phyloP scores from a whole-genome alignment of 2,797 vertebrate genomes.

The Crocidura indochinensis region DNA sequence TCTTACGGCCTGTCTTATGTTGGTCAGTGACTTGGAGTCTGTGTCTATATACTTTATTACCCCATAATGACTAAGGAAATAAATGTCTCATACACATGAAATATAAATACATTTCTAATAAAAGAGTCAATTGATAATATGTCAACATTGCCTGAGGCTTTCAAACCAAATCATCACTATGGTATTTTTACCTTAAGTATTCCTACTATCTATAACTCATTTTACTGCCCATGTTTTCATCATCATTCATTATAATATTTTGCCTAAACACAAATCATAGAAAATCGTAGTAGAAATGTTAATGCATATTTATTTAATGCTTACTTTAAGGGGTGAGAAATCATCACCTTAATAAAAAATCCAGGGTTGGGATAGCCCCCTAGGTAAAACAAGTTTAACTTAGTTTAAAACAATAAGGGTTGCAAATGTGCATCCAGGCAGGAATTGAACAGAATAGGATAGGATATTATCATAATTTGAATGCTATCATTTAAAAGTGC shows the following conservation, averaged over 20 bases:
- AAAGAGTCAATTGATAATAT: conserved; percentile 40
- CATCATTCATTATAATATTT: conserved; percentile 10
- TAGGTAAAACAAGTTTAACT: too few relatives aligned
- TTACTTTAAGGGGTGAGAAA: conserved; percentile 17
- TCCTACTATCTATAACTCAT: background rate
- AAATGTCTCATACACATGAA: conserved; percentile 2
- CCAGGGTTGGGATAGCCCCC: too few relatives aligned
- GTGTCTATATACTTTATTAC: conserved; percentile 34
- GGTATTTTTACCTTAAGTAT: background rate
- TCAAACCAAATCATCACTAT: conserved; percentile 45
- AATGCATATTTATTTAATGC: conserved; percentile 22
- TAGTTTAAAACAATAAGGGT: too few relatives aligned
- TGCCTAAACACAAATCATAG: conserved; percentile 10
- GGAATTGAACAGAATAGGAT: too few relatives aligned
- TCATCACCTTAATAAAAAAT: too few relatives aligned
- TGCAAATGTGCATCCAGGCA: too few relatives aligned
- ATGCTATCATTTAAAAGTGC: too few relatives aligned
- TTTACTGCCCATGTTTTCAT: background rate
- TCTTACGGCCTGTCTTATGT: background rate
- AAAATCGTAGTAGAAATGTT: background rate
- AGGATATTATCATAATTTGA: too few relatives aligned
- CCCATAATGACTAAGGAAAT: background rate
- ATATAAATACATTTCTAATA: conserved; percentile 56
- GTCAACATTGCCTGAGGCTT: conserved; percentile 5
- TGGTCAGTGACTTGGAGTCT: conserved; percentile 23